Evolutionary conservation across 92 coral and sea anemone genomes (phyloP).

Genomic region (Siderastrea siderea): DNA sequence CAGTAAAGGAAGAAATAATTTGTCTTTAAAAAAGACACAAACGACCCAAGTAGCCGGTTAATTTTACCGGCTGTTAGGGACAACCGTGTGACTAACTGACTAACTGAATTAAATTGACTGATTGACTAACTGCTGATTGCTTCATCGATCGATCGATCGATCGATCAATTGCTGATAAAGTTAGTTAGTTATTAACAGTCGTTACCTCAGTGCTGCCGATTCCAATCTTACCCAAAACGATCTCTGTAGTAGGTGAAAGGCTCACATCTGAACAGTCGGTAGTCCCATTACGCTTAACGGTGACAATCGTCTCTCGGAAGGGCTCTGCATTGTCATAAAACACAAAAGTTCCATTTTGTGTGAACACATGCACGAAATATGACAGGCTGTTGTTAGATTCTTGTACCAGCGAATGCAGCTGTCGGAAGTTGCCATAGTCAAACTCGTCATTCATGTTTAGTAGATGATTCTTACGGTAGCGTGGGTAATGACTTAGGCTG

Average conservation of each 20-base stretch:
- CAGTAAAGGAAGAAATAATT: too few species aligned
- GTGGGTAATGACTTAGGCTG: slow-evolving; percentile 87
- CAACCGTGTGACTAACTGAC: too few species aligned
- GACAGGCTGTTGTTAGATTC: slow-evolving; percentile 87
- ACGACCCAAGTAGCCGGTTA: too few species aligned
- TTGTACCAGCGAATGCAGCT: slow-evolving; percentile 85
- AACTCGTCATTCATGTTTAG: slow-evolving; percentile 86
- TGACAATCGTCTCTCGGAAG: slow-evolving; percentile 74
- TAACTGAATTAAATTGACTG: too few species aligned
- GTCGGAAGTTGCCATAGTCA: slow-evolving; percentile 95
- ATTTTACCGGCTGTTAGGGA: too few species aligned
- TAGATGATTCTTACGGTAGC: slow-evolving; percentile 93
- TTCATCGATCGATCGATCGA: too few species aligned
- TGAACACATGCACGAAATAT: slow-evolving; percentile 86
- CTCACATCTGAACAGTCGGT: slow-evolving; percentile 57
- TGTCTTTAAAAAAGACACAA: too few species aligned
- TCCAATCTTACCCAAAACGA: slow-evolving; percentile 49
- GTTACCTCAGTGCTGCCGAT: slow-evolving; percentile 76
- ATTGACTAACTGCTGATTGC: too few species aligned
- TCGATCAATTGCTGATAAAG: too few species aligned
- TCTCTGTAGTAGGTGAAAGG: slow-evolving; percentile 63
- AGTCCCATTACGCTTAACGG: slow-evolving; percentile 76
- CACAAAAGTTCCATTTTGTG: slow-evolving; percentile 90
- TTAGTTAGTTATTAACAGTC: too few species aligned
- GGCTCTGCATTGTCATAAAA: slow-evolving; percentile 94